Evolutionary conservation across 2,113 vertebrate genomes (phyloP), one percentile per base, ranked within the genome.

Genomic region (Ceyx cyanopectus): DNA sequence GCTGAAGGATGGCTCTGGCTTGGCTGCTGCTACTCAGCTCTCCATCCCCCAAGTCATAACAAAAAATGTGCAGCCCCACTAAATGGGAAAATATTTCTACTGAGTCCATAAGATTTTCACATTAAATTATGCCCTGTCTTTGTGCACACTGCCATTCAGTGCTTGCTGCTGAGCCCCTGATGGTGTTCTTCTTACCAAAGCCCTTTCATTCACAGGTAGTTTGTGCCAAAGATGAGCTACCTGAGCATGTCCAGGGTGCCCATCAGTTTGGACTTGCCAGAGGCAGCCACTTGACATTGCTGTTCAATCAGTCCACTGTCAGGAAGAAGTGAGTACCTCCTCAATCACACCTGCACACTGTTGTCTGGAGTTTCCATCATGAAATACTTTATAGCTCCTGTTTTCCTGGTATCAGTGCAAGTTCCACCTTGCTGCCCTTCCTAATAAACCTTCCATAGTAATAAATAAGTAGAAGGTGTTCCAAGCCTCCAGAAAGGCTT

Each of bases 241-340:
- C 97, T 3, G 93, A 40, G 45, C 96, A 95, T 19, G 66, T 99
- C 53, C 80, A 97, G 6, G 88, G 95, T 4, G 98, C 98, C 7
- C 94, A 96, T 94, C 99, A 99, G 94, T 99, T 99, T 70, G 99
- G 99, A 46, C 98, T 97, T 29, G 95, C 98, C 19, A 98, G 78
- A 96, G 95, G 97, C 94, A 99, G 99, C 95, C 99, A 99, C 95
- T 97, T 99, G 87, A 96, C 98, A 43, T 93, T 99, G 85, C 97
- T 89, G 80, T 98, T 99, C 78, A 97, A 98, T 85, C 98, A 98
- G 43, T 96, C 91, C 46, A 53, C 95, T 12, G 96, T 99, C 84
- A 98, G 98, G 68, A 99, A 97, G 72, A 98, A 98, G 99, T 99
- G 92, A 85, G 98, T 95, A 20, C 88, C 19, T 70, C 17, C 16